These are phyloP conservation scores for Metopia argyrocephala DNA, from an alignment of 2,888 invertebrate genomes.

Conservation along the genomic window DNA sequence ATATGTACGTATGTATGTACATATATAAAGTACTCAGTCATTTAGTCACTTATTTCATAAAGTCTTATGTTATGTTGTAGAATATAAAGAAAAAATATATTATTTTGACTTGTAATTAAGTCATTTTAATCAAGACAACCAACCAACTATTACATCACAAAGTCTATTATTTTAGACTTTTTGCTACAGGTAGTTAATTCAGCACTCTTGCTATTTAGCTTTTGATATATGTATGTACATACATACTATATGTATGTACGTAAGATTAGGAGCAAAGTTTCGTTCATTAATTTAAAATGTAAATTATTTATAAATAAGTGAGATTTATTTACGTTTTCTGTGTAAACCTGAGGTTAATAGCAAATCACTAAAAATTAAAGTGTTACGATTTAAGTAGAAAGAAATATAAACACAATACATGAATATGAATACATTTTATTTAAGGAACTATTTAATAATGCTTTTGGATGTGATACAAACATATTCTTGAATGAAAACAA, in stretches of 20 bases:
- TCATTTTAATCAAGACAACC: slow-evolving; percentile 56
- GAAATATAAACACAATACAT: too few species aligned
- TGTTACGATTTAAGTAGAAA: not conserved
- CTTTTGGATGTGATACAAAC: too few species aligned
- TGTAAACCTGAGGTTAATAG: slow-evolving; percentile 13
- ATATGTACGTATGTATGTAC: too few species aligned
- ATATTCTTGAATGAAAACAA: too few species aligned
- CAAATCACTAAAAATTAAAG: not conserved
- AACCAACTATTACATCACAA: slow-evolving; percentile 34
- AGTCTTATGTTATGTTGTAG: slow-evolving; percentile 25
- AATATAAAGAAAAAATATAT: slow-evolving; percentile 48
- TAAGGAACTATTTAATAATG: too few species aligned
- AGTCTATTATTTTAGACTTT: not conserved
- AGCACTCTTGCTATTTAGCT: not conserved
- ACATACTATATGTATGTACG: too few species aligned
- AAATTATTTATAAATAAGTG: slow-evolving; percentile 44
- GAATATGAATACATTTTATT: too few species aligned
- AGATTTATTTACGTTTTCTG: slow-evolving; percentile 24
- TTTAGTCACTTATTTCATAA: not conserved
- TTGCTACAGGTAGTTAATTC: not conserved
- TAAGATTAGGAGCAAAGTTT: slow-evolving; percentile 23
- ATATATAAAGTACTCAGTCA: too few species aligned
- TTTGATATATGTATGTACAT: not conserved
- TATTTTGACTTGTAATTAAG: slow-evolving; percentile 59
- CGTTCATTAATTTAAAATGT: slow-evolving; percentile 42